Evolutionary conservation across 2,113 vertebrate genomes (phyloP).

Genomic region (Pelobates fuscus): DNA sequence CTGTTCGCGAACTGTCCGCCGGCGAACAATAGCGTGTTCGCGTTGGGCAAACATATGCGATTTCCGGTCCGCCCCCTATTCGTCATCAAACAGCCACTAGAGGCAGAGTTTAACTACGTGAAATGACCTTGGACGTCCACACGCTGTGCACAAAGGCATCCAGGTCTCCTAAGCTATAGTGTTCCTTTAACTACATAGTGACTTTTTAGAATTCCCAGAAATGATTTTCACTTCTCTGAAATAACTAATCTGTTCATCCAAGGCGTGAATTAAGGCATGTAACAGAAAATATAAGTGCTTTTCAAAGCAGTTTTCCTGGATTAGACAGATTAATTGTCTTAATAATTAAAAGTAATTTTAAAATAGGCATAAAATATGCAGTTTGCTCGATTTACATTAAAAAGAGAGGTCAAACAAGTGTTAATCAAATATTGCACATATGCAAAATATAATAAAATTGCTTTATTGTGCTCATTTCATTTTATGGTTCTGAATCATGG

Average conservation of each 20-base stretch:
- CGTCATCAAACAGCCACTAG: too few relatives aligned
- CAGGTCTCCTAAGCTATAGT: too few relatives aligned
- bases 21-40: too few relatives aligned
- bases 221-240: neutral
- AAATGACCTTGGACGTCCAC: too few relatives aligned
- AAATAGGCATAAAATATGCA: neutral
- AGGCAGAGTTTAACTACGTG: too few relatives aligned
- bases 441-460: slow-evolving; percentile 2
- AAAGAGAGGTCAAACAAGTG: neutral
- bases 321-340: neutral
- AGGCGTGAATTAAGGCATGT: neutral
- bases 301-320: neutral
- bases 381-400: neutral
- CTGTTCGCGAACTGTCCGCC: too few relatives aligned
- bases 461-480: neutral
- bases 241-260: neutral
- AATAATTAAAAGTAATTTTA: slow-evolving; percentile 7
- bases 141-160: too few relatives aligned
- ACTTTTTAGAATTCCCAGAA: too few relatives aligned
- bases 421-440: neutral
- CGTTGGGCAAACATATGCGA: too few relatives aligned
- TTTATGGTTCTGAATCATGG: neutral
- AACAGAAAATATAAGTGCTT: neutral
- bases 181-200: too few relatives aligned
- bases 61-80: too few relatives aligned